phyloP scores from a whole-genome alignment of 2,888 invertebrate species.

The Poecilobothrus nobilitatus region DNA sequence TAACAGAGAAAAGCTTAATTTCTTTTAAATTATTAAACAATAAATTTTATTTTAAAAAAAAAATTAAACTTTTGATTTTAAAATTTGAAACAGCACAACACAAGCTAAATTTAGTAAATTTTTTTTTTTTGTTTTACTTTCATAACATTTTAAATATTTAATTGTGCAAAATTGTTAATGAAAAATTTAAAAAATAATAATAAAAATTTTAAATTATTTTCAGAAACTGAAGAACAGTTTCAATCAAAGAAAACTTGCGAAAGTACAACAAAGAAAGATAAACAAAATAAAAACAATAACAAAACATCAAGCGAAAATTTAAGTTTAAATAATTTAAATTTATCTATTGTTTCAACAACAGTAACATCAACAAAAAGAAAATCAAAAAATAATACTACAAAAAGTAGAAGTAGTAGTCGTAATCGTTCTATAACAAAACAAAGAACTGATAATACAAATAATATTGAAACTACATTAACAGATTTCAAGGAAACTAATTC shows the following conservation, averaged over 20 bases:
- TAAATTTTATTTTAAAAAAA: no score
- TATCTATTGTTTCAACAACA: neutral
- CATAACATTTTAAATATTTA: no score
- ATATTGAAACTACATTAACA: neutral
- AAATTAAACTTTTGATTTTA: no score
- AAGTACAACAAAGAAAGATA: neutral
- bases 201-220: neutral
- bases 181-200: no score
- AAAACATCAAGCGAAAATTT: neutral
- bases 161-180: no score
- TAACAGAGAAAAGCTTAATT: no score
- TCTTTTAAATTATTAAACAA: no score
- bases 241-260: neutral
- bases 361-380: slow-evolving; percentile 19
- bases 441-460: neutral
- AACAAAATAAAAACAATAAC: neutral
- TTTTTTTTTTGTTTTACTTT: no score
- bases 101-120: no score
- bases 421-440: slow-evolving; percentile 9
- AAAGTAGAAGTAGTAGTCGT: slow-evolving; percentile 17
- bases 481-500: slow-evolving; percentile 19
- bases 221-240: neutral
- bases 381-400: slow-evolving; percentile 15
- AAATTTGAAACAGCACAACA: no score
- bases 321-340: neutral